phyloP scores from a whole-genome alignment of 2,888 invertebrate species.

The Ornithoptera priamus region DNA sequence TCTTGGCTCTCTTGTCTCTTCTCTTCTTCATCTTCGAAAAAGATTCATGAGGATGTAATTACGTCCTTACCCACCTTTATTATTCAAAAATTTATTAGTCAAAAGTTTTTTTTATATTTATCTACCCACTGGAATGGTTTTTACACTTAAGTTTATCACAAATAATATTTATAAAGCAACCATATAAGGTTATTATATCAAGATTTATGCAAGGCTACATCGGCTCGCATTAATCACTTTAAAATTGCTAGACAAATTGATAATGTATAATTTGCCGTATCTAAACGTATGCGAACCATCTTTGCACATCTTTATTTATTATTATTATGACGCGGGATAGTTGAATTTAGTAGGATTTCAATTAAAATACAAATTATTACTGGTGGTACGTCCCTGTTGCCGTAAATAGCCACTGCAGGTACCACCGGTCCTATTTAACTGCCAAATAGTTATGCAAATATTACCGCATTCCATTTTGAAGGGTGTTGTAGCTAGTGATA shows the following conservation, averaged over 20 bases:
- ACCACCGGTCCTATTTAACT: too few relatives aligned
- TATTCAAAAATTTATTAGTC: neutral
- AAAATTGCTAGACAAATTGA: conserved; percentile 7
- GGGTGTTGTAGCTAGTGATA: too few relatives aligned
- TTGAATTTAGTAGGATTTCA: neutral
- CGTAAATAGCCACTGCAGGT: too few relatives aligned
- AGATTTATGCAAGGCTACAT: conserved; percentile 7
- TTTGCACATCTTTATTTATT: neutral
- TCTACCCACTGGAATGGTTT: neutral
- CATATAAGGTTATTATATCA: conserved; percentile 3
- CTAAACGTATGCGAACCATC: neutral
- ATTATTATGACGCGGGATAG: neutral
- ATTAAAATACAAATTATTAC: too few relatives aligned
- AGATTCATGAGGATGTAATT: too few relatives aligned
- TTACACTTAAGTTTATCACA: neutral
- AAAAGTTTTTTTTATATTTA: neutral
- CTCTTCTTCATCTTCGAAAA: too few relatives aligned
- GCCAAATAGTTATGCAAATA: too few relatives aligned
- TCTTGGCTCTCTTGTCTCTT: too few relatives aligned
- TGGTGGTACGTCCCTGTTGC: too few relatives aligned
- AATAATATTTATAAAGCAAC: neutral
- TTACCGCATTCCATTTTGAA: too few relatives aligned
- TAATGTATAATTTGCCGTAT: conserved; percentile 8
- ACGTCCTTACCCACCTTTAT: too few relatives aligned
- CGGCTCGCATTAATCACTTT: neutral